Evolutionary conservation across 2,113 vertebrate genomes (phyloP), one percentile per base, ranked within the genome.

Genomic region (Anseranas semipalmata): DNA sequence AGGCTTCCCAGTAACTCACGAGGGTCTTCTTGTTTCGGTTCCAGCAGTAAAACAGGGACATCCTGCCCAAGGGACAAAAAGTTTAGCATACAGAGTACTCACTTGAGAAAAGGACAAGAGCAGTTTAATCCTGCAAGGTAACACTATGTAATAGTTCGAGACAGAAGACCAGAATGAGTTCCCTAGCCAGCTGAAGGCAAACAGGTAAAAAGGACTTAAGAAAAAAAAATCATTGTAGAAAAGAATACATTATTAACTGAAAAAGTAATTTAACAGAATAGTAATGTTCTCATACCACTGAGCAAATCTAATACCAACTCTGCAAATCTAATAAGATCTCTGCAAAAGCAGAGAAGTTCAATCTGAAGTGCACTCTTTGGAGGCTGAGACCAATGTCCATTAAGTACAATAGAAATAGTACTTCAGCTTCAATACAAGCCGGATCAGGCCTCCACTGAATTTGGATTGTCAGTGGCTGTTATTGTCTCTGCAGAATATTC

Each of bases 211-310:
- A 85, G 21, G 32, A 75, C 17, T 92, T 76, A 24, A 53, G 53
- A 85, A 86, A 68, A 60, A 59, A 96, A 95, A 95, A 87, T 22
- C 74, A 58, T 62, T 71, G 71, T 45, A 85, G 59, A 94, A 96
- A 92, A 95, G 16, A 95, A 87, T 66, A 37, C 35, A 67, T 85
- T 94, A 96, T 96, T 91, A 93, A 85, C 71, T 62, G 62, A 78
- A 92, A 85, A 95, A 94, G 84, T 95, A 95, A 94, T 97, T 96
- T 89, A 94, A 80, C 84, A 83, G 85, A 77, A 92, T 63, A 80
- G 67, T 70, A 85, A 87, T 87, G 55, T 87, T 95, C 81, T 95
- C 63, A 77, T 93, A 91, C 66, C 79, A 73, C 75, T 52, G 41
- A 88, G 78, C 37, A 91, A 94, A 95, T 88, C 75, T 85, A 97